phyloP scores from a whole-genome alignment of 2,888 invertebrate genomes.

The Trissolcus brochymenae region DNA sequence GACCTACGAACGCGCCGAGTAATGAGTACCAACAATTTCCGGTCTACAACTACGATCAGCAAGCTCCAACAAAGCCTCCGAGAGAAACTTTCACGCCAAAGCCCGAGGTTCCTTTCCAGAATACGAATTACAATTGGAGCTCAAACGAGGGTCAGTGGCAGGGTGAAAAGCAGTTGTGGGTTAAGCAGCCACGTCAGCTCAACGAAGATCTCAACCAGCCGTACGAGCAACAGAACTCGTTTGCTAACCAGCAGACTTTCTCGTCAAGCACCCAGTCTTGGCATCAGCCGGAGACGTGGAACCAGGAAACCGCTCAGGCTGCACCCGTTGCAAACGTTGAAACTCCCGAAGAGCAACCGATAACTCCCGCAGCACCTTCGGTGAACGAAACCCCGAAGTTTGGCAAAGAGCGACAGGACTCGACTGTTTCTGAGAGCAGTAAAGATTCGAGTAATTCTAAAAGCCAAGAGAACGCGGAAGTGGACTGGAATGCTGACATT shows the following conservation, averaged over 20 bases:
- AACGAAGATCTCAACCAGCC: constrained; percentile 55
- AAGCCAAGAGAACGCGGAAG: constrained; percentile 61
- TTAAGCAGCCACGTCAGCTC: constrained; percentile 28
- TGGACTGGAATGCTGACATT: constrained; percentile 61
- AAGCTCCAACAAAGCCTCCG: constrained; percentile 39
- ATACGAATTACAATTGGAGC: constrained; percentile 66
- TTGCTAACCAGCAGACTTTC: constrained; percentile 61
- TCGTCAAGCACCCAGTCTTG: constrained; percentile 44
- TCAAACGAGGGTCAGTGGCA: constrained; percentile 65
- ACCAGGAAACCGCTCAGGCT: constrained; percentile 60
- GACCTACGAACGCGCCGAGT: constrained; percentile 51
- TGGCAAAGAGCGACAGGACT: constrained; percentile 45
- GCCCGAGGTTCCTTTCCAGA: constrained; percentile 20
- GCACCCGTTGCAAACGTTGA: constrained; percentile 61
- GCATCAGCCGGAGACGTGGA: constrained; percentile 49
- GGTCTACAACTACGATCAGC: constrained; percentile 65
- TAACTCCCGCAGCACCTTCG: constrained; percentile 60
- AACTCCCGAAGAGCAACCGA: constrained; percentile 62
- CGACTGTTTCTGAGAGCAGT: constrained; percentile 35
- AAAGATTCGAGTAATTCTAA: constrained; percentile 43
- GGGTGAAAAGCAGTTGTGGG: constrained; percentile 60
- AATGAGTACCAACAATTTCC: constrained; percentile 66
- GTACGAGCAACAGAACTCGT: constrained; percentile 54
- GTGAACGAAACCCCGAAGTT: constrained; percentile 62
- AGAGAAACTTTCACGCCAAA: constrained; percentile 31